Base-by-base conservation (phyloP, 2,888 invertebrate species). In the Silvanus unidentatus region DNA sequence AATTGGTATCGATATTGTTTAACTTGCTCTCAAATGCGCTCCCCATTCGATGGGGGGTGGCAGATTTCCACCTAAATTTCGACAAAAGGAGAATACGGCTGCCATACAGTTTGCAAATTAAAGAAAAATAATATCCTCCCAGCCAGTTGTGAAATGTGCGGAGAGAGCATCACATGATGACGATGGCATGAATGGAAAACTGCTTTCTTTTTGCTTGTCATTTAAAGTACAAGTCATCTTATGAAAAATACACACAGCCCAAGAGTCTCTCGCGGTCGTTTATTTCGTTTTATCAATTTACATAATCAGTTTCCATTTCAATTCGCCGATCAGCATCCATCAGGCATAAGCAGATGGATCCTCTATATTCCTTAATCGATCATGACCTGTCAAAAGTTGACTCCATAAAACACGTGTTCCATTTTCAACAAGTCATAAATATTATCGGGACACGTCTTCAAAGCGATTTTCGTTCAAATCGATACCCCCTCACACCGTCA, bases 1-100 rank as follows among this genome's bases (percentile, higher is more conserved):
- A 64, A 63, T 62, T 64, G 63, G 57, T 58, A 63, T 53, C 60
- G 63, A 68, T 69, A 66, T 67, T 63, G 63, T 65, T 63, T 61
- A 60, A 63, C 57, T 63, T 55, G 49, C 56, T 50, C 54, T 55
- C 49, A 48, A 53, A 45, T 50, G 52, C 37, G 39, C 43, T 36
- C 15, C n/a, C n/a, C n/a, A n/a, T n/a, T n/a, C n/a, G n/a, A n/a
- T n/a, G n/a, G n/a, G n/a, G n/a, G n/a, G n/a, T n/a, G n/a, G n/a
- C n/a, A n/a, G n/a, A n/a, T n/a, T n/a, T n/a, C n/a, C n/a, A n/a
- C n/a, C n/a, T n/a, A n/a, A n/a, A n/a, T n/a, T n/a, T 22, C 4
- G 22, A 22, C 8, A 22, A 22, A 22, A 22, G 22, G n/a, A n/a
- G n/a, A n/a, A n/a, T n/a, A n/a, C n/a, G n/a, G n/a, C n/a, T n/a